phyloP scores from a whole-genome alignment of 2,888 invertebrate species.

The Tryphoninae sp. region DNA sequence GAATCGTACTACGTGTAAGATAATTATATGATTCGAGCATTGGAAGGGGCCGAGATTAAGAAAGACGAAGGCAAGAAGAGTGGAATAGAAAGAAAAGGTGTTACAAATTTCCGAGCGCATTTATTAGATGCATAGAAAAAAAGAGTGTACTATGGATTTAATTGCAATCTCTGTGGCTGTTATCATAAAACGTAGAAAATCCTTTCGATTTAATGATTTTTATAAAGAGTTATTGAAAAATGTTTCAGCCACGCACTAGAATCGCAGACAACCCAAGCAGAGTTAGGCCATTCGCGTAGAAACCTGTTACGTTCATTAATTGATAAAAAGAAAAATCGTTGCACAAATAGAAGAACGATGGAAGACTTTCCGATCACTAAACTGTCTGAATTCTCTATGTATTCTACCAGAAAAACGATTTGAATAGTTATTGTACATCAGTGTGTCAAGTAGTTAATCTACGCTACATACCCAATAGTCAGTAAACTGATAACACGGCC shows the following conservation, averaged over 20 bases:
- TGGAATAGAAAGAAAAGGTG: constrained; percentile 22
- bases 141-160: constrained; percentile 66
- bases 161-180: constrained; percentile 44
- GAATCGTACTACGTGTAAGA: constrained; percentile 69
- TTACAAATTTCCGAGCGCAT: constrained; percentile 64
- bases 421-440: constrained; percentile 48
- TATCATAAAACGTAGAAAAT: constrained; percentile 32
- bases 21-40: constrained; percentile 52
- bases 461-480: constrained; percentile 52
- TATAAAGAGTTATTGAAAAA: constrained; percentile 34
- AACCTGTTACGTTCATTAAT: constrained; percentile 19
- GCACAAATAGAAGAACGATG: constrained; percentile 50
- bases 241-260: neutral
- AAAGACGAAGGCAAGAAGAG: constrained; percentile 6
- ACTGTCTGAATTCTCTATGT: constrained; percentile 50
- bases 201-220: constrained; percentile 47
- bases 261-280: constrained; percentile 7
- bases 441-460: constrained; percentile 52
- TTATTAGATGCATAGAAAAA: constrained; percentile 68
- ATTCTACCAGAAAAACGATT: constrained; percentile 41
- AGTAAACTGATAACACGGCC: constrained; percentile 59
- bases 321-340: constrained; percentile 28
- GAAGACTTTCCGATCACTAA: neutral
- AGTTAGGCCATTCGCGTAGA: constrained; percentile 15
- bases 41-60: constrained; percentile 22